phyloP scores from a whole-genome alignment of 2,888 invertebrate genomes.

The Patella pellucida region DNA sequence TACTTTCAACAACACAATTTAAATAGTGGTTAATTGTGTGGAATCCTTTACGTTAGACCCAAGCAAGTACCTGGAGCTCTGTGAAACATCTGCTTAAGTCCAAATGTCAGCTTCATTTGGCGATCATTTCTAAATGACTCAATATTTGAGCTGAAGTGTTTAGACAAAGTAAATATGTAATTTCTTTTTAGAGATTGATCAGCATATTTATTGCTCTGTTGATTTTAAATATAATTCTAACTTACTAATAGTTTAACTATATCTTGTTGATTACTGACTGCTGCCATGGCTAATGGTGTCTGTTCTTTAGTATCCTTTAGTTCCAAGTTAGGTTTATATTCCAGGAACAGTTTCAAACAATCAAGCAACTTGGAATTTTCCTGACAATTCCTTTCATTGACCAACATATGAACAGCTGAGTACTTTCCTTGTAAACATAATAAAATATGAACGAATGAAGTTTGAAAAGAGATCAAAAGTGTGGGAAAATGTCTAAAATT shows the following conservation, averaged over 20 bases:
- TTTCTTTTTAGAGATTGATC: constrained; percentile 22
- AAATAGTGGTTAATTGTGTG: too few relatives aligned
- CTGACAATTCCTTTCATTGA: constrained; percentile 39
- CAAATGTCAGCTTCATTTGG: too few relatives aligned
- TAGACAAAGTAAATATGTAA: constrained; percentile 3
- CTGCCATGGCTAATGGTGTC: constrained; percentile 67
- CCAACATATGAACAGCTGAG: constrained; percentile 62
- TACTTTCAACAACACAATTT: too few relatives aligned
- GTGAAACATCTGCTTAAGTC: too few relatives aligned
- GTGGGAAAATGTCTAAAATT: too few relatives aligned
- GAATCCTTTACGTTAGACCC: too few relatives aligned
- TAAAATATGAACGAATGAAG: too few relatives aligned
- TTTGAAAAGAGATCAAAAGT: too few relatives aligned
- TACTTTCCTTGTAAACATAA: constrained; percentile 51
- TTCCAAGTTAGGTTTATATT: constrained; percentile 60
- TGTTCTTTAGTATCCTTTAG: constrained; percentile 49
- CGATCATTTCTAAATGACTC: too few relatives aligned
- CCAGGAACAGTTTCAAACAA: constrained; percentile 53
- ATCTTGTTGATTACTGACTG: constrained; percentile 45
- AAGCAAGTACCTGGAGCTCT: too few relatives aligned
- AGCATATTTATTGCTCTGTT: constrained; percentile 19
- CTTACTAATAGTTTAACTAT: constrained; percentile 64
- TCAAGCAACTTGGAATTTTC: constrained; percentile 39
- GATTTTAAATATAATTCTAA: constrained; percentile 1
- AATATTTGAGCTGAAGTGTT: too few relatives aligned